Conservation (phyloP, 2,113 vertebrate species). For the Phalacrocorax pelagicus region DNA sequence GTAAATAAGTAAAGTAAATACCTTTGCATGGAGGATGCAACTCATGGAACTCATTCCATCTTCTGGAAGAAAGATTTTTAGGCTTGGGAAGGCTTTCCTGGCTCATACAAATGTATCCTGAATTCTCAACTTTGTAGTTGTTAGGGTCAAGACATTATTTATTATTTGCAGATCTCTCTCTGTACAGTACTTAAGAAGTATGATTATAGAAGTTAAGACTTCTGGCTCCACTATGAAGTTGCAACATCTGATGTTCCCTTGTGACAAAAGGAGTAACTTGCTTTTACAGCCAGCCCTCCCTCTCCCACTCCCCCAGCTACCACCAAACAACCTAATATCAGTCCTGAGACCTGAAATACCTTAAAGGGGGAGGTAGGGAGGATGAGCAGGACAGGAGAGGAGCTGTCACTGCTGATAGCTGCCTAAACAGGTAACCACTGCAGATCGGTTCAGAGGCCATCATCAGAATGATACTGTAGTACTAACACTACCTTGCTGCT, state of each 20-base stretch:
- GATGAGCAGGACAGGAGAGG: not conserved
- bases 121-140: not conserved
- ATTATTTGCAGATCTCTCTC: not conserved
- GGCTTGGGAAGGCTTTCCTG: not conserved
- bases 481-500: not conserved
- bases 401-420: not conserved
- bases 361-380: not conserved
- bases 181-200: not conserved
- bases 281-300: not conserved
- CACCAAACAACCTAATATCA: not conserved
- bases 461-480: not conserved
- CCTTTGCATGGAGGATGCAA: not conserved
- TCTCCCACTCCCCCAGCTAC: not conserved
- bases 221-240: not conserved
- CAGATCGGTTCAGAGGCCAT: not conserved
- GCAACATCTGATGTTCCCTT: not conserved
- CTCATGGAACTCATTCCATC: not conserved
- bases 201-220: not conserved
- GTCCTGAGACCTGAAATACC: not conserved
- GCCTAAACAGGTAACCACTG: not conserved
- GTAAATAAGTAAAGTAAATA: not conserved
- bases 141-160: not conserved
- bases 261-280: not conserved
- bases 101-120: not conserved
- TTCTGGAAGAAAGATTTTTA: not conserved